Percentiles rank a stretch among this genome's conserved stretches.
phyloP scores from a whole-genome alignment of 2,113 vertebrate species.

The Atrichornis clamosus region DNA sequence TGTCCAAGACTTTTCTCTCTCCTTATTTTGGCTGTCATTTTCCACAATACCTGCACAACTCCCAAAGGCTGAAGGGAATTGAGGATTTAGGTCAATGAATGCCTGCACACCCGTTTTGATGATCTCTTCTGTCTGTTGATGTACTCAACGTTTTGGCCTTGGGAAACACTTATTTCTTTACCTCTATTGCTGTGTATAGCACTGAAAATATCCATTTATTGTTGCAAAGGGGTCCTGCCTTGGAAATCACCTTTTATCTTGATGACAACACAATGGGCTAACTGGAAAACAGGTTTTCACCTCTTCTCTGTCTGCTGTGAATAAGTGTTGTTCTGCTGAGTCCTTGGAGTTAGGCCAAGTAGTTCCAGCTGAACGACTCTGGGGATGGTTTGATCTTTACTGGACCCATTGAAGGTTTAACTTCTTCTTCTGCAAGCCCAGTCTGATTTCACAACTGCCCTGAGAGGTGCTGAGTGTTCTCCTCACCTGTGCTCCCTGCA shows the following conservation, averaged over 20 bases:
- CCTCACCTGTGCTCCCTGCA: slow-evolving; percentile 22
- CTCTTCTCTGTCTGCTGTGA: neutral
- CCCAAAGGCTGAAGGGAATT: neutral
- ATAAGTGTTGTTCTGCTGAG: neutral
- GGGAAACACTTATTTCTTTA: neutral
- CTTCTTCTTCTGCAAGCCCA: neutral
- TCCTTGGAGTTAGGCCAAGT: neutral
- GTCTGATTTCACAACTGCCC: neutral
- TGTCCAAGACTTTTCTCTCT: neutral
- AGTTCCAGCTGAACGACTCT: neutral
- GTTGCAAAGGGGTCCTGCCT: neutral
- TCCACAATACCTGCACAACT: neutral
- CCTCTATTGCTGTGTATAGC: neutral
- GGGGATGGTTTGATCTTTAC: neutral
- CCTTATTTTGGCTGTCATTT: neutral
- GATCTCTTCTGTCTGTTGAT: neutral
- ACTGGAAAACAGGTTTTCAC: neutral
- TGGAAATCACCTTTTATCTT: neutral
- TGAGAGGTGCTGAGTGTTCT: neutral
- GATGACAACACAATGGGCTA: neutral
- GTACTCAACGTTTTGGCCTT: neutral
- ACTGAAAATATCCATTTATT: neutral
- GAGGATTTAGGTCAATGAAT: neutral
- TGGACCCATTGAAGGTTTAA: neutral
- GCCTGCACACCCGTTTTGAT: neutral